Evolutionary conservation across 1,140 invertebrate species (phyloP).

Genomic region (Formica selysi): DNA sequence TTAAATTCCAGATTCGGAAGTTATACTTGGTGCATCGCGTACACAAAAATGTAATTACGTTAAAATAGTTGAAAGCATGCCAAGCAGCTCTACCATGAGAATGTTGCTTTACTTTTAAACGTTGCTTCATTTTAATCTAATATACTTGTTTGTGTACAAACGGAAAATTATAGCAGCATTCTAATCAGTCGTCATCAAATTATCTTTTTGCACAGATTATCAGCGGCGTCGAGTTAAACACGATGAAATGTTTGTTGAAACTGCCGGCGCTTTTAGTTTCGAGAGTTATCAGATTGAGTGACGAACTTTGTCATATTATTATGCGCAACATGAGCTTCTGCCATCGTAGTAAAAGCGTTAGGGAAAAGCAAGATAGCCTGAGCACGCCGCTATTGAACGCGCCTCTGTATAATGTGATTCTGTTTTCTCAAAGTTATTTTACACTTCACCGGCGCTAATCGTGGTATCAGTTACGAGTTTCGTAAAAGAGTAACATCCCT

Average conservation of each 20-base stretch:
- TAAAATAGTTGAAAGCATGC: conserved; percentile 40
- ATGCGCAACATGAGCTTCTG: conserved; percentile 35
- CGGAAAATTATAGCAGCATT: background rate
- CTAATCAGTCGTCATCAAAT: conserved; percentile 21
- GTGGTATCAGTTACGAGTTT: conserved; percentile 36
- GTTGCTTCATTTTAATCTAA: conserved; percentile 3
- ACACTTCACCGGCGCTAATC: conserved; percentile 19
- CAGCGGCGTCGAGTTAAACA: background rate
- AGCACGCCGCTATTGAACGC: conserved; percentile 3
- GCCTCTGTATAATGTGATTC: conserved; percentile 32
- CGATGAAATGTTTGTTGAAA: conserved; percentile 18
- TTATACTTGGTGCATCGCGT: conserved; percentile 3
- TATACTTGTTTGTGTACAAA: background rate
- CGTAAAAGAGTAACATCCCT: conserved; percentile 32
- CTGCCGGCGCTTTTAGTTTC: conserved; percentile 25
- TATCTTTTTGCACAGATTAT: background rate
- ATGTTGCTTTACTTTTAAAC: conserved; percentile 28
- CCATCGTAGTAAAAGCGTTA: conserved; percentile 11
- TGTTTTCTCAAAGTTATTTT: conserved; percentile 35
- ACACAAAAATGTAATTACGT: conserved; percentile 47
- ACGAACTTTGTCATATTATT: conserved; percentile 49
- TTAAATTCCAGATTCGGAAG: conserved; percentile 39
- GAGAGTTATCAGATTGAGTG: conserved; percentile 32
- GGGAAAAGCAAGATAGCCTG: conserved; percentile 19
- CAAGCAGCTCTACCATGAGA: conserved; percentile 19